A percentile compares a stretch with the other conserved stretches of the same genome.
Evolutionary conservation across 2,797 vertebrate species (phyloP).

Genomic region (Tinamus major): DNA sequence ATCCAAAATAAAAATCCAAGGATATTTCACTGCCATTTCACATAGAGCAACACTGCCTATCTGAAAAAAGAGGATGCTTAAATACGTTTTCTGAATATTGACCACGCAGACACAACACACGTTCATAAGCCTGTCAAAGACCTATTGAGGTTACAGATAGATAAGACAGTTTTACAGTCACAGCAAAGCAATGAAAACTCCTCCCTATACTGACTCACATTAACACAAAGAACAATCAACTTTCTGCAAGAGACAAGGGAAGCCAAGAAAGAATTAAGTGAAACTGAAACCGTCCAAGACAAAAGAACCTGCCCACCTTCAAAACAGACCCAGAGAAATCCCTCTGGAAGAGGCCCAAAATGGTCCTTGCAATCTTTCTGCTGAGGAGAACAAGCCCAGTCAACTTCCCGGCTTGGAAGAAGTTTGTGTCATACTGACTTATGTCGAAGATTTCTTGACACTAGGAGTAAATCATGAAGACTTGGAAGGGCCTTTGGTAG

Average conservation of each 20-base stretch:
- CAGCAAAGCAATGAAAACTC: background rate
- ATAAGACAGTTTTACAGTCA: background rate
- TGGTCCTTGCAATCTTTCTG: background rate
- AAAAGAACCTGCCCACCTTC: background rate
- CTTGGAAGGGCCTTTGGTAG: background rate
- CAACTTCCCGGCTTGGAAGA: background rate
- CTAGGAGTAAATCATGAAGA: background rate
- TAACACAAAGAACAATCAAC: background rate
- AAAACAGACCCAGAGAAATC: rapidly evolving
- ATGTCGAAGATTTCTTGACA: background rate
- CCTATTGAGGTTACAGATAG: background rate
- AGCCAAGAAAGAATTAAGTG: background rate
- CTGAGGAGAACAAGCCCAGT: background rate
- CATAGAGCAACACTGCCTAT: background rate
- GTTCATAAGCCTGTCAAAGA: background rate
- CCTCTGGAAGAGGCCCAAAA: no score
- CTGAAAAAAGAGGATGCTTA: background rate
- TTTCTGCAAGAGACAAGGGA: background rate
- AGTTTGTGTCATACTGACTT: background rate
- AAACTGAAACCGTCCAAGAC: background rate
- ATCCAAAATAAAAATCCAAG: background rate
- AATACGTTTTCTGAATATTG: background rate
- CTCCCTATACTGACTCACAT: background rate
- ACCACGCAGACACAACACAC: background rate
- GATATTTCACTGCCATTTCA: background rate